phyloP scores from a whole-genome alignment of 2,888 invertebrate genomes.

The Rhagonycha fulva region DNA sequence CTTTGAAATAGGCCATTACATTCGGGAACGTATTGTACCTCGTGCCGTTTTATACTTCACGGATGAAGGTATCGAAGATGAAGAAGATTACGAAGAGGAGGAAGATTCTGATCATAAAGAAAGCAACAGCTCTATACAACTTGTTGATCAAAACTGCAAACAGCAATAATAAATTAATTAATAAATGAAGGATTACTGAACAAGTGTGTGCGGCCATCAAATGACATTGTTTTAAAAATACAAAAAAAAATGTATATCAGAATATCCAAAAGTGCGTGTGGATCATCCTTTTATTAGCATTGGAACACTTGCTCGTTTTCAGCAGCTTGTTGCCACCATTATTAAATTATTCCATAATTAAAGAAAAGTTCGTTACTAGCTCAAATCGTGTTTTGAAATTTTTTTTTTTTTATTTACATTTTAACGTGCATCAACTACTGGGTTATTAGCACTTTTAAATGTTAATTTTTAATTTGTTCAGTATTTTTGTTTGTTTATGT shows the following conservation, averaged over 20 bases:
- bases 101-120: constrained; percentile 54
- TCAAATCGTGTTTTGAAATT: constrained; percentile 9
- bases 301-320: neutral
- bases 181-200: neutral
- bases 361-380: constrained; percentile 11
- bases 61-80: constrained; percentile 75
- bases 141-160: constrained; percentile 48
- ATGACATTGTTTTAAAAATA: neutral
- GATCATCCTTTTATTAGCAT: neutral
- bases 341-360: constrained; percentile 3
- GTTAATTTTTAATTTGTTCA: no score
- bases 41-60: constrained; percentile 96
- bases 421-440: no score
- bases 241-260: neutral
- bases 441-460: no score
- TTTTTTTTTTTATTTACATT: no score
- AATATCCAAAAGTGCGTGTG: neutral
- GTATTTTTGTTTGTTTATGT: no score
- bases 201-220: neutral
- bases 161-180: constrained; percentile 44
- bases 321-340: neutral
- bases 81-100: constrained; percentile 75
- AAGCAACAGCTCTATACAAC: constrained; percentile 32
- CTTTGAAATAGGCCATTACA: constrained; percentile 98
- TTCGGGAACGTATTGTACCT: constrained; percentile 96